Percentiles rank a stretch among this genome's conserved stretches.
These are phyloP conservation scores for Bradysia coprophila DNA, from an alignment of 1,140 invertebrate species.

Conservation along the genomic window DNA sequence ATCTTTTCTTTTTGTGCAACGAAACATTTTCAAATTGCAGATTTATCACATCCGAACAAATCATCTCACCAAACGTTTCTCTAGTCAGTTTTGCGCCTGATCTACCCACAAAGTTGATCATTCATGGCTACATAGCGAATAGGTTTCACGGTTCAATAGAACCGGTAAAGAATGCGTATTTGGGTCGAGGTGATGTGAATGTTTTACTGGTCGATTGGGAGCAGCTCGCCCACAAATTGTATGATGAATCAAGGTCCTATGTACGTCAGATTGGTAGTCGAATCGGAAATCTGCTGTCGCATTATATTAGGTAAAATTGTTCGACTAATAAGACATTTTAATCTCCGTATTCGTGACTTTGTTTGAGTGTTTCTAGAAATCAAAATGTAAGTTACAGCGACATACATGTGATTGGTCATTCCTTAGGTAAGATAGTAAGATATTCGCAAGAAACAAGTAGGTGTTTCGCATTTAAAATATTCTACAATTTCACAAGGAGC, in stretches of 20 bases:
- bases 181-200: background rate
- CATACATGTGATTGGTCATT: background rate
- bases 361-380: background rate
- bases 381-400: background rate
- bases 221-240: background rate
- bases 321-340: too few species aligned
- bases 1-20: too few species aligned
- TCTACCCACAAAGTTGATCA: background rate
- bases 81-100: background rate
- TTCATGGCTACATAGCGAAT: constrained; percentile 1
- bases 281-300: background rate
- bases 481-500: too few species aligned
- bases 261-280: background rate
- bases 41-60: background rate
- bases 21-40: too few species aligned
- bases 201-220: background rate
- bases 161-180: constrained; percentile 1
- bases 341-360: too few species aligned
- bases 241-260: background rate
- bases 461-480: too few species aligned
- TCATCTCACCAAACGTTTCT: background rate
- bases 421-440: too few species aligned
- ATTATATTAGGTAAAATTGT: background rate
- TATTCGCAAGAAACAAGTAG: too few species aligned
- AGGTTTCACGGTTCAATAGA: background rate